Percentiles rank a stretch among this genome's conserved stretches.
phyloP scores from a whole-genome alignment of 2,888 invertebrate species.

The Caenorhabditis plicata region DNA sequence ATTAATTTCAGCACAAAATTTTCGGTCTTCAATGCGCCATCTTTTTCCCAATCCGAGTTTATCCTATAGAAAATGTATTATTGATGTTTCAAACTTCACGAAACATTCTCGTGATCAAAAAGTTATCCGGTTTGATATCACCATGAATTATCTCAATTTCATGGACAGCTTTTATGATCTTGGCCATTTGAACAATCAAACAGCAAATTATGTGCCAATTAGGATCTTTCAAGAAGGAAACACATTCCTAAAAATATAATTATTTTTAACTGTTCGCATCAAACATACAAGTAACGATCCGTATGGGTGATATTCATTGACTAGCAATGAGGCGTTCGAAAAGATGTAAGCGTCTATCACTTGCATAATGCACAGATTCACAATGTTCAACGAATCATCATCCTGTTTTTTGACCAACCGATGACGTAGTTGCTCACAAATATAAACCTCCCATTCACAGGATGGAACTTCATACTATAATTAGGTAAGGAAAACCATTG shows the following conservation, averaged over 20 bases:
- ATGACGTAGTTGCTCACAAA: conserved; percentile 81
- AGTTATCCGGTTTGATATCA: conserved; percentile 93
- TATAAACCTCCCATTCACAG: conserved; percentile 91
- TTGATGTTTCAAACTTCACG: not conserved
- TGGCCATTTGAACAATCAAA: conserved; percentile 76
- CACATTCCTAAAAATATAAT: conserved; percentile 36
- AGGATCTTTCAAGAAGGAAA: conserved; percentile 42
- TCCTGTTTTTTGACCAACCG: conserved; percentile 70
- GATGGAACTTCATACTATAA: conserved; percentile 71
- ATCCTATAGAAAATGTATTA: conserved; percentile 21
- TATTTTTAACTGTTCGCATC: not conserved
- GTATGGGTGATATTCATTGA: conserved; percentile 78
- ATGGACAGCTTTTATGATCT: conserved; percentile 82
- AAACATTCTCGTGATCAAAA: conserved; percentile 72
- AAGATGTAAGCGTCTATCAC: conserved; percentile 76
- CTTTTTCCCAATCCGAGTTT: conserved; percentile 18
- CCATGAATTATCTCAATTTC: conserved; percentile 86
- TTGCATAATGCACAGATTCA: conserved; percentile 25
- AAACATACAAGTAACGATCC: conserved; percentile 76
- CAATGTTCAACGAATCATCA: conserved; percentile 2
- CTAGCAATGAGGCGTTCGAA: conserved; percentile 79
- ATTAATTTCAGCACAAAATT: conserved; percentile 75
- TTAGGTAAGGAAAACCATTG: no score
- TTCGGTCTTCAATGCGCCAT: conserved; percentile 18
- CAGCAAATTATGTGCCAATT: conserved; percentile 27